phyloP scores from a whole-genome alignment of 2,797 vertebrate species.

The Urosaurus nigricauda region DNA sequence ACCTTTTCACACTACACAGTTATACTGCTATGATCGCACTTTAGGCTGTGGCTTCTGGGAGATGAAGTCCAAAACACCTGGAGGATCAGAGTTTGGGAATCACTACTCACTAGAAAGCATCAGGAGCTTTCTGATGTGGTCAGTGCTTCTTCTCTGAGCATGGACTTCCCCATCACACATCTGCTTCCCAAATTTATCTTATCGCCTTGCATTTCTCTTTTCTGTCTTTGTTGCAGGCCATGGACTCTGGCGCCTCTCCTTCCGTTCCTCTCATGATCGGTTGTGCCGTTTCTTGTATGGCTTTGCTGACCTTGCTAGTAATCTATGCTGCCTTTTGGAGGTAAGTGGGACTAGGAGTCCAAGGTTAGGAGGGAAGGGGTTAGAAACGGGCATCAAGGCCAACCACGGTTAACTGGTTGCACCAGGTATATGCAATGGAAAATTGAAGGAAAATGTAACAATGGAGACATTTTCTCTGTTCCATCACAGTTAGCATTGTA shows the following conservation, averaged over 20 bases:
- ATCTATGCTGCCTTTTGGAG: constrained; percentile 99
- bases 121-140: background rate
- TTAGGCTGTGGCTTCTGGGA: too few relatives aligned
- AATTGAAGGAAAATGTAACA: too few relatives aligned
- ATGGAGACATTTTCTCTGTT: too few relatives aligned
- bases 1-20: too few relatives aligned
- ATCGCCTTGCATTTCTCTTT: background rate
- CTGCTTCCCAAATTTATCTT: background rate
- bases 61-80: too few relatives aligned
- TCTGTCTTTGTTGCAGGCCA: constrained; percentile 80
- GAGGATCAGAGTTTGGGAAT: too few relatives aligned
- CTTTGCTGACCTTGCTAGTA: constrained; percentile 92
- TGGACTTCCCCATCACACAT: background rate
- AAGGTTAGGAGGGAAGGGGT: too few relatives aligned
- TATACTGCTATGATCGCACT: too few relatives aligned
- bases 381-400: too few relatives aligned
- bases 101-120: too few relatives aligned
- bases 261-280: constrained; percentile 98
- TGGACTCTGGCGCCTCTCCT: constrained; percentile 90
- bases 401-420: background rate
- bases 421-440: too few relatives aligned
- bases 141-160: background rate
- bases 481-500: background rate
- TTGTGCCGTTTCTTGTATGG: constrained; percentile 95
- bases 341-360: constrained; percentile 72